Conservation (phyloP, 2,113 vertebrate genomes). For the Megatriorchis doriae region DNA sequence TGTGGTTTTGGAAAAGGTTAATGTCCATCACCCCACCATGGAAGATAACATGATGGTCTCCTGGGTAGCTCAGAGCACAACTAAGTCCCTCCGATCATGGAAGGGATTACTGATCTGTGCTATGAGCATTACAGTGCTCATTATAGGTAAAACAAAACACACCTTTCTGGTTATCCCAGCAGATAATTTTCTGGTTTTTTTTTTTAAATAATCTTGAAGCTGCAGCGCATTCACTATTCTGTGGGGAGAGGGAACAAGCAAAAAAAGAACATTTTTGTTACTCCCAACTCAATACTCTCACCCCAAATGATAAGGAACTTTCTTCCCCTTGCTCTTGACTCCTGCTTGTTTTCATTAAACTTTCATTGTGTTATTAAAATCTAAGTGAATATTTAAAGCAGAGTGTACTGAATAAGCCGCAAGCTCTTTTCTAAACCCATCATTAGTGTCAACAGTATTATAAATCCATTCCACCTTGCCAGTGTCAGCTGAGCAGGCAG, state of each 20-base stretch:
- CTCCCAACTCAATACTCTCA: neutral
- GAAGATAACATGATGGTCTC: rapidly evolving
- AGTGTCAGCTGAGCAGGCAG: neutral
- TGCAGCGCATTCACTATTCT: conserved; percentile 49
- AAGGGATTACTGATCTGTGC: neutral
- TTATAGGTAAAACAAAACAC: neutral
- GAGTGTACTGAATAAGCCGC: neutral
- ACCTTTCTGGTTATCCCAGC: conserved; percentile 66
- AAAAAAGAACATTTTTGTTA: neutral
- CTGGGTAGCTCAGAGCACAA: rapidly evolving
- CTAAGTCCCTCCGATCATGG: rapidly evolving
- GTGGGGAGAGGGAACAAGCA: neutral
- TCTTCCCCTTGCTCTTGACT: neutral
- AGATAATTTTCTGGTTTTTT: conserved; percentile 2
- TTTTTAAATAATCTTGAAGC: conserved; percentile 36
- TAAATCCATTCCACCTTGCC: neutral
- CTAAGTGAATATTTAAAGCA: neutral
- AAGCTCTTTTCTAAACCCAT: neutral
- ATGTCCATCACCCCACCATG: neutral
- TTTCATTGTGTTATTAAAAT: neutral
- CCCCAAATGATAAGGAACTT: neutral
- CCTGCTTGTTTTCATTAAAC: conserved; percentile 9
- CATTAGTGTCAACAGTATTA: neutral
- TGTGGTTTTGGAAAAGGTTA: neutral
- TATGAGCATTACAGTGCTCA: neutral